Conservation (phyloP, 92 coral and sea anemone genomes). For the Actinostola sp. region DNA sequence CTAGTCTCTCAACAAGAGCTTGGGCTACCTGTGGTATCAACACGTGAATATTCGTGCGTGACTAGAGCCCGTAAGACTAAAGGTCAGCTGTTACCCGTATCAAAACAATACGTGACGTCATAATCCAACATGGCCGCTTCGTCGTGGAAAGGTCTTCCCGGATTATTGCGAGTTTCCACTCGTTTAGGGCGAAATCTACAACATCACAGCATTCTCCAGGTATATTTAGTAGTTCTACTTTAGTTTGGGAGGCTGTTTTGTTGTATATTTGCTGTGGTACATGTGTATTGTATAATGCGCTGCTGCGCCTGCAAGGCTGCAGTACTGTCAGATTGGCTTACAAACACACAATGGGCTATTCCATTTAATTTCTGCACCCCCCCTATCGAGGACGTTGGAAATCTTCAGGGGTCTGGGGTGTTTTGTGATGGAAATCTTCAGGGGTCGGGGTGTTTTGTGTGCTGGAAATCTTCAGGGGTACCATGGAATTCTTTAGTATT, state of each 20-base stretch:
- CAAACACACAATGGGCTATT: too few relatives aligned
- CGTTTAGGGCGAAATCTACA: slow-evolving; percentile 12
- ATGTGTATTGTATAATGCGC: too few relatives aligned
- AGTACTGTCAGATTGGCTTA: too few relatives aligned
- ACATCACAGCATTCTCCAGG: slow-evolving; percentile 10
- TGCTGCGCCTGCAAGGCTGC: too few relatives aligned
- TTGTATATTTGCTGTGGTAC: neutral
- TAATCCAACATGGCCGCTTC: slow-evolving; percentile 44
- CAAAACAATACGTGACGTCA: slow-evolving; percentile 23
- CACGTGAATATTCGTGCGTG: neutral
- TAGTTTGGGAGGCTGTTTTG: neutral
- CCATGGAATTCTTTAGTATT: too few relatives aligned
- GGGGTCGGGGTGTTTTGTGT: too few relatives aligned
- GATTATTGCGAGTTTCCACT: slow-evolving; percentile 14
- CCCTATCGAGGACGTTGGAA: too few relatives aligned
- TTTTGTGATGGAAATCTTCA: too few relatives aligned
- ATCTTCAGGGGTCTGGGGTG: too few relatives aligned
- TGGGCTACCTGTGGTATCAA: neutral
- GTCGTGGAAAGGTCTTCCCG: slow-evolving; percentile 13
- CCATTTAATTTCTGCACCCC: too few relatives aligned
- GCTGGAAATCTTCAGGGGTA: too few relatives aligned
- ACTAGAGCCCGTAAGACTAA: slow-evolving; percentile 20
- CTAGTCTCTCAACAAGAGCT: too few relatives aligned
- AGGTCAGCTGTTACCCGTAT: slow-evolving; percentile 17
- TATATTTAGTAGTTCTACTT: neutral